Conservation (phyloP, 2,888 invertebrate species). For the Dolichomitus sp. region DNA sequence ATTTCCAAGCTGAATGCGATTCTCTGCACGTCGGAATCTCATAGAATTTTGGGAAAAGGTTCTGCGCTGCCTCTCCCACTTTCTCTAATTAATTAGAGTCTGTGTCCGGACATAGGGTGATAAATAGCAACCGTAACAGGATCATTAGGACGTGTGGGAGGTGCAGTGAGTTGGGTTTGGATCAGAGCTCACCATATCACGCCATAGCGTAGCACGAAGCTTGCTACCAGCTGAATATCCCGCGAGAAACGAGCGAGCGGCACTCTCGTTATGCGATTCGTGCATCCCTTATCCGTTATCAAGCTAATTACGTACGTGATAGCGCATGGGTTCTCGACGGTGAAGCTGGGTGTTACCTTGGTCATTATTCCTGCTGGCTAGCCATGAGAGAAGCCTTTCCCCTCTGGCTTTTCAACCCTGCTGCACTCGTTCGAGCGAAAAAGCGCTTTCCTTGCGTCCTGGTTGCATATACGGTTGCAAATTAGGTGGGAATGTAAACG, state of each 20-base stretch:
- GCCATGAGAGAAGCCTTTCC: slow-evolving; percentile 1
- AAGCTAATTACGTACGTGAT: slow-evolving; percentile 69
- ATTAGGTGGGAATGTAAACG: too few relatives aligned
- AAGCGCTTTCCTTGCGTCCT: neutral
- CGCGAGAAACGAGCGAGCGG: slow-evolving; percentile 48
- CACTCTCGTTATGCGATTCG: slow-evolving; percentile 67
- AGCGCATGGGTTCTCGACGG: slow-evolving; percentile 51
- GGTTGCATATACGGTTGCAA: neutral
- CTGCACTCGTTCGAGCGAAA: slow-evolving; percentile 26
- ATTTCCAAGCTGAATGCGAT: slow-evolving; percentile 44
- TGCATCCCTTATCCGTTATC: slow-evolving; percentile 67
- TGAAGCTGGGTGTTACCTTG: slow-evolving; percentile 35
- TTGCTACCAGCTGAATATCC: slow-evolving; percentile 43
- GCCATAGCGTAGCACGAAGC: slow-evolving; percentile 34
- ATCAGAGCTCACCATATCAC: slow-evolving; percentile 68
- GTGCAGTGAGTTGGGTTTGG: slow-evolving; percentile 38
- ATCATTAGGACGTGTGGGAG: slow-evolving; percentile 79
- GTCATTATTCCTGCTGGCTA: slow-evolving; percentile 13
- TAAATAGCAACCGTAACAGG: slow-evolving; percentile 79
- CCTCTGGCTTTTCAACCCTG: slow-evolving; percentile 29
- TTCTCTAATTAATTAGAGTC: slow-evolving; percentile 80
- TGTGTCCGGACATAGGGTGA: slow-evolving; percentile 75
- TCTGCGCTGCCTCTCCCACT: slow-evolving; percentile 45
- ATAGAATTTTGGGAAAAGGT: slow-evolving; percentile 52
- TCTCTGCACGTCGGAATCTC: slow-evolving; percentile 51